phyloP scores from a whole-genome alignment of 2,888 invertebrate species.

The Meghimatium bilineatum region DNA sequence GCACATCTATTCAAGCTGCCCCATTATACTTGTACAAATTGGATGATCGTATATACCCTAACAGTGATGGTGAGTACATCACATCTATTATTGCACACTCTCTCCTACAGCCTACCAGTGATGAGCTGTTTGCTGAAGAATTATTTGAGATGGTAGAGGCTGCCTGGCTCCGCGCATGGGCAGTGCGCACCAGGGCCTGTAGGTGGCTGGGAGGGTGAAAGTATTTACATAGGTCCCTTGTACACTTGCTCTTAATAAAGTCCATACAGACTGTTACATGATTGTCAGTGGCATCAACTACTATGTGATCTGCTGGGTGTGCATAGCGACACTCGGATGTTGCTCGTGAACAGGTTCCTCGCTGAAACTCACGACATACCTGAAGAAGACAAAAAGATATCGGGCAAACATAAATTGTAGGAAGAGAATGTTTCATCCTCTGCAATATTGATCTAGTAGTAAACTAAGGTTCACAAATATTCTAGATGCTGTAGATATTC shows the following conservation, averaged over 20 bases:
- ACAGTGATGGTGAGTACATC: background rate
- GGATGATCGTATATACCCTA: background rate
- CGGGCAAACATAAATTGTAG: background rate
- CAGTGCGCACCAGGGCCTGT: conserved; percentile 84
- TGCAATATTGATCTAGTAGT: background rate
- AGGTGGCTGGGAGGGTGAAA: conserved; percentile 99
- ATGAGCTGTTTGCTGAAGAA: conserved; percentile 42
- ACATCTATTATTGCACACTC: conserved; percentile 36
- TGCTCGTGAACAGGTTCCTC: conserved; percentile 98
- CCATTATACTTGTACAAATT: background rate
- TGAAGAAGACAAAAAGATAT: conserved; percentile 61
- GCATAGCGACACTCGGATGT: conserved; percentile 99
- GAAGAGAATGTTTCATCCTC: background rate
- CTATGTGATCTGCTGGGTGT: conserved; percentile 96
- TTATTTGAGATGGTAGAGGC: conserved; percentile 38
- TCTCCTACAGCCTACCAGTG: conserved; percentile 49
- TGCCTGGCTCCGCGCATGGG: conserved; percentile 81
- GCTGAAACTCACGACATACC: conserved; percentile 96
- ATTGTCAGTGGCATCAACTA: conserved; percentile 95
- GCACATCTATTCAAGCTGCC: background rate
- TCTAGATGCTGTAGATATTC: background rate
- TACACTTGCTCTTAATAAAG: conserved; percentile 90
- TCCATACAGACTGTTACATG: conserved; percentile 99
- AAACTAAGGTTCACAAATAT: background rate
- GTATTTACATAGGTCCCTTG: conserved; percentile 99